These are phyloP conservation scores for Chondrilla cf. caribensis DNA, from an alignment of 37 sponge, comb jelly and placozoan species.

Conservation along the genomic window DNA sequence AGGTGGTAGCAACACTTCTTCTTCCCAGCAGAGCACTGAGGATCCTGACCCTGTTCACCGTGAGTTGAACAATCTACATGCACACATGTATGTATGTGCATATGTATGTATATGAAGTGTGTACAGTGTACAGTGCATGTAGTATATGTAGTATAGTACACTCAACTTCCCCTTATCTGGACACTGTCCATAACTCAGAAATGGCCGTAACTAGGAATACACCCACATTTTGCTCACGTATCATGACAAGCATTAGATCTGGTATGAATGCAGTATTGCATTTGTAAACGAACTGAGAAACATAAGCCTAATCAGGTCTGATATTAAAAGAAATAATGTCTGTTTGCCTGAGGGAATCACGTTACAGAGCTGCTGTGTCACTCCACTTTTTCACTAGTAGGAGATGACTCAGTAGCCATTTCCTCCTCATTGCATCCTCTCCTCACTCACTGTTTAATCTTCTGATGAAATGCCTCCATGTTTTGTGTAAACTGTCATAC, in stretches of 20 bases:
- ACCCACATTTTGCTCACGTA: neutral
- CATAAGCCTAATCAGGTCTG: neutral
- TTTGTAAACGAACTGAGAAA: neutral
- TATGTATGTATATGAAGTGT: too few relatives aligned
- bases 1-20: too few relatives aligned
- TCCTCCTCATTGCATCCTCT: neutral
- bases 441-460: neutral
- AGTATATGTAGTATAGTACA: neutral
- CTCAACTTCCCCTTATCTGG: conserved; percentile 11
- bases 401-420: neutral
- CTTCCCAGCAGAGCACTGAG: too few relatives aligned
- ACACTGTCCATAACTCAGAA: conserved; percentile 8
- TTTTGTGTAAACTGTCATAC: conserved; percentile 14
- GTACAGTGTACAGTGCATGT: too few relatives aligned
- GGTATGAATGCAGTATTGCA: neutral
- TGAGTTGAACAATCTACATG: too few relatives aligned
- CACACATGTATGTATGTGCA: too few relatives aligned
- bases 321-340: neutral
- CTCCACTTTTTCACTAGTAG: conserved; percentile 6
- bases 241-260: neutral
- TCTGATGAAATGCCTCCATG: conserved; percentile 22
- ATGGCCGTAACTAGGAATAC: conserved; percentile 5
- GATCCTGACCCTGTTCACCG: too few relatives aligned
- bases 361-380: conserved; percentile 22
- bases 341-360: conserved; percentile 13